Base-by-base conservation (phyloP, 2,797 vertebrate genomes). In the Rachycentron canadum region DNA sequence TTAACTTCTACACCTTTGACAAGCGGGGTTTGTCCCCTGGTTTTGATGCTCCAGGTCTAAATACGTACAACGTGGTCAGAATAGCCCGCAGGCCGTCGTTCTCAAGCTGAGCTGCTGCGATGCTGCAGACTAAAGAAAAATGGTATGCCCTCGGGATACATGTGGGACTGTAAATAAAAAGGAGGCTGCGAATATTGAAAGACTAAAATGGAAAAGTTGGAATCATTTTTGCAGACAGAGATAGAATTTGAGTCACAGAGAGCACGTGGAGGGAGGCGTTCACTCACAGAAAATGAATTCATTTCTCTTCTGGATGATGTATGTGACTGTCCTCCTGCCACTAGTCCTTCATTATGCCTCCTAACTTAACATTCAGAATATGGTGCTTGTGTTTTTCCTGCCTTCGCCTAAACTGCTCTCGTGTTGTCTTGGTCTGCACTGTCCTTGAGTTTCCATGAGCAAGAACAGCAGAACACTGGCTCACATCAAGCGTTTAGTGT, bases 11-110 rank as follows among this genome's bases (percentile, higher is more conserved):
- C 40, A 89, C 94, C 0, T 94, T 97, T 0, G 94, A 98, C 59
- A 93, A 92, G 78, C 93, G 87, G 7, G 97, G 97, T n/a, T 68
- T 97, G 69, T 98, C 97, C 2, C 95, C 97, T 0, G 97, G 97
- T 13, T 99, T 99, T 30, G 97, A 99, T 0, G 97, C 96, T 3
- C 98, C 97, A 0, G 98, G 98, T 9, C 94, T 99, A 13, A 98
- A 99, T 87, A 99, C 97, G 0, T 99, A 98, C 65, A 97, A 95
- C 0, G 97, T 98, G 30, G 85, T 97, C 40, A 93, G 97, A 36
- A 95, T 99, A 40, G 76, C 84, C 5, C 94, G 82, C 17, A 96
- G 88, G 83, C 98, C 97, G 0, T 55, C 93, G 0, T 98, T 98
- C 90, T 90, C 95, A 4, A 95, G 91, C 68, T 97, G 87, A 95